A percentile compares a stretch with the other conserved stretches of the same genome.
These are phyloP conservation scores for Acrobasis repandana DNA, from an alignment of 2,888 invertebrate species.

Conservation along the genomic window DNA sequence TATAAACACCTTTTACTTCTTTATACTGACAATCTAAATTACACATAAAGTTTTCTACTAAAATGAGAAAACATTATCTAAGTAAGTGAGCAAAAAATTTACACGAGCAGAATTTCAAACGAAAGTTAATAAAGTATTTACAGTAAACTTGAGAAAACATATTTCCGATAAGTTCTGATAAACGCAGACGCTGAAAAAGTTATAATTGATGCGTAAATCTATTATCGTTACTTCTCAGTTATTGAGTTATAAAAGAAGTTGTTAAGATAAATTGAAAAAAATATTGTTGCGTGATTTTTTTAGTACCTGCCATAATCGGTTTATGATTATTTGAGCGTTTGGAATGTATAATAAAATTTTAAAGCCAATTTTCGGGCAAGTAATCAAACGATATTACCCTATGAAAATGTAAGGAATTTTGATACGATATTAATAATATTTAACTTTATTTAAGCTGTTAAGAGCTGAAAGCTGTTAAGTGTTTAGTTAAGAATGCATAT, in stretches of 20 bases:
- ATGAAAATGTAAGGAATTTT: constrained; percentile 47
- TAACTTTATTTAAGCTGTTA: neutral
- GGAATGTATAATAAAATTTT: constrained; percentile 70
- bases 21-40: no score
- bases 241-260: constrained; percentile 76
- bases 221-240: constrained; percentile 63
- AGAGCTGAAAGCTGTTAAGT: no score
- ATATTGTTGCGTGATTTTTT: constrained; percentile 66
- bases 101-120: neutral
- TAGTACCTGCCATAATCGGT: constrained; percentile 73
- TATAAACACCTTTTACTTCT: no score
- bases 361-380: constrained; percentile 62
- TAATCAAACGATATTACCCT: constrained; percentile 58
- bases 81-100: neutral
- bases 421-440: neutral
- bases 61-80: no score
- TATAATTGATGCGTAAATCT: constrained; percentile 73
- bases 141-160: constrained; percentile 34
- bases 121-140: neutral
- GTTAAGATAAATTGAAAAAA: constrained; percentile 79
- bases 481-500: no score
- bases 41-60: no score
- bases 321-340: constrained; percentile 76
- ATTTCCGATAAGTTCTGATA: constrained; percentile 36
- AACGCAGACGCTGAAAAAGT: constrained; percentile 52